Conservation (phyloP, 2,888 invertebrate genomes). For the Molanna angustata region DNA sequence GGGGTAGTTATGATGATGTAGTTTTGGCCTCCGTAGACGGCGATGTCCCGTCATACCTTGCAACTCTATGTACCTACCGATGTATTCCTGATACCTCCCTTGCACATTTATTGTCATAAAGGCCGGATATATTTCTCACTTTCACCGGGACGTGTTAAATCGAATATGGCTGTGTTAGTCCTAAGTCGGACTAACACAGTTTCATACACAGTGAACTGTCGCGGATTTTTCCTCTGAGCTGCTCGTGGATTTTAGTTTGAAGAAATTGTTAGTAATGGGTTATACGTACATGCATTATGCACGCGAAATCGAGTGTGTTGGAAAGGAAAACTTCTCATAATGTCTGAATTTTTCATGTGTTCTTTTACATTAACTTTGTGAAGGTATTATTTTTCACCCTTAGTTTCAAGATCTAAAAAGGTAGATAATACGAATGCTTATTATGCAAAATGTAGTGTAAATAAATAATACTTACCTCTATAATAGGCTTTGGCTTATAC, state of each 20-base stretch:
- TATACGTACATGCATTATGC: slow-evolving; percentile 7
- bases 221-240: background rate
- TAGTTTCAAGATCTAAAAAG: too few relatives aligned
- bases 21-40: too few relatives aligned
- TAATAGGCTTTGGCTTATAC: too few relatives aligned
- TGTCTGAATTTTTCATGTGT: too few relatives aligned
- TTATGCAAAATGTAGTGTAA: too few relatives aligned
- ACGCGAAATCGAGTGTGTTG: slow-evolving; percentile 3
- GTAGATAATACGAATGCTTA: too few relatives aligned
- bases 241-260: slow-evolving; percentile 18
- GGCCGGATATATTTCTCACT: slow-evolving; percentile 31
- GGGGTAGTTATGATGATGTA: background rate
- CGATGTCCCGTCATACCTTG: slow-evolving; percentile 6
- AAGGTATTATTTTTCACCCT: too few relatives aligned
- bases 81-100: slow-evolving; percentile 11
- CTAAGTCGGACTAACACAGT: background rate
- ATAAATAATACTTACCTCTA: too few relatives aligned
- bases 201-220: background rate
- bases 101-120: slow-evolving; percentile 31
- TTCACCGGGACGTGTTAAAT: slow-evolving; percentile 30
- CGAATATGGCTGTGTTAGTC: slow-evolving; percentile 23
- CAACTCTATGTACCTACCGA: slow-evolving; percentile 15
- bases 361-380: too few relatives aligned
- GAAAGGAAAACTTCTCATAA: too few relatives aligned
- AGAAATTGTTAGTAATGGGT: slow-evolving; percentile 26